Evolutionary conservation across 2,113 vertebrate genomes (phyloP), one percentile per base, ranked within the genome.

Genomic region (Pseudorhombus dupliciocellatus): DNA sequence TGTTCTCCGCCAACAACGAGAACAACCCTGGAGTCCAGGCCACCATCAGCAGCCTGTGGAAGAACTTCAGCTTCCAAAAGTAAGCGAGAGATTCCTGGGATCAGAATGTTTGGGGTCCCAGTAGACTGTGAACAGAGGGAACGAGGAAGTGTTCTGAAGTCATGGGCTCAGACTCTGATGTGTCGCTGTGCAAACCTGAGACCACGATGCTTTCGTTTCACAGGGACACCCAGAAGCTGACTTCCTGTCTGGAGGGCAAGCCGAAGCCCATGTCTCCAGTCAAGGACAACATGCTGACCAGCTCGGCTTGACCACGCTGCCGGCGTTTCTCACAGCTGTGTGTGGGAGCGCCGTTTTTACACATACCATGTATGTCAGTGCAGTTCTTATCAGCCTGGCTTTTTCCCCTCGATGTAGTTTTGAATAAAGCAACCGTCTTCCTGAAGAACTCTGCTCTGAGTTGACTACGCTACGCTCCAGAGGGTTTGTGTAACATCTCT

Each of bases 31-130:
- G 80, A 3, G 64, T 95, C 28, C 96, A 98, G 83, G 80, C 89
- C 25, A 96, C 95, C 59, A 95, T 98, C 91, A 95, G 88, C 44
- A 92, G 95, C 51, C 92, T 99, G 2, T 95, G 97, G 96, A 96
- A 94, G 75, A 98, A 91, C 80, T 99, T 97, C 80, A 94, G 94
- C 2, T 98, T 95, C 90, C 95, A 93, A 87, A 96, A 92, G 97
- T 96, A 84, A 69, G 21, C 64, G 4, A 31, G 1, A 59, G 48
- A 18, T 4, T n/a, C n/a, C n/a, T n/a, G n/a, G n/a, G n/a, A 15
- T 6, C 42, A 18, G 15, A 46, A 46, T 46, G 5, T 46, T 46
- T 46, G 18, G 42, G 53, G 40, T 42, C 40, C 16, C 40, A 44
- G 40, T 44, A 7, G 16, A 48, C 8, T n/a, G 20, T 20, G 5